Evolutionary conservation across 2,797 vertebrate species (phyloP), one percentile per base, ranked within the genome.

Genomic region (Leptodactylus fallax): DNA sequence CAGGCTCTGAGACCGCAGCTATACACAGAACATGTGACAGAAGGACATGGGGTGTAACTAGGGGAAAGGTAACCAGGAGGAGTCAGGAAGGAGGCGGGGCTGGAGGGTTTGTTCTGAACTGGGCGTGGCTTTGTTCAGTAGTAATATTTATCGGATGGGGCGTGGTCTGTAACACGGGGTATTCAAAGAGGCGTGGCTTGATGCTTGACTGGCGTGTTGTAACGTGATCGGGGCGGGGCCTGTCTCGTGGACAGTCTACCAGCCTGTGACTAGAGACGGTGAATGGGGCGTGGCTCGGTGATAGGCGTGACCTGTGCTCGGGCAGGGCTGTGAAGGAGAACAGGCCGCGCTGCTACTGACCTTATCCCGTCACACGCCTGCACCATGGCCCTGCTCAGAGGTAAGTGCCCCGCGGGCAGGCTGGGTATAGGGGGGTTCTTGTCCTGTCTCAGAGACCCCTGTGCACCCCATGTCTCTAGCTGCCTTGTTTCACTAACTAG

Each of bases 321-420:
- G n/a, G n/a, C 69, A 65, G 60, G 87, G 6, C 79, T 7, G 79
- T 76, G 58, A 81, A 51, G 55, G 21, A 58, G 49, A 16, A 12
- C 36, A 23, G 60, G 14, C 16, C 36, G n/a, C 19, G 13, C 7
- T 9, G 13, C 1, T 14, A 1, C 12, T 25, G 82, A 72, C 76
- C 81, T 88, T 60, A 17, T 2, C n/a, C 8, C 7, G 2, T 8
- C 16, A 9, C 60, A 14, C 23, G 23, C 60, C 9, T 47, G 12
- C 0, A 25, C 63, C 88, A 94, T 94, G 94, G 71, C 93, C 5
- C 76, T 94, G 77, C 92, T 36, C 45, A 21, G 93, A 93, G 94
- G 93, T 93, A 90, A 92, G 65, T 25, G 65, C 23, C 0, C 23
- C 6, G 25, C 25, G 25, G 11, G 0, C 14, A 27, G 13, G 0